A percentile compares a stretch with the other conserved stretches of the same genome.
Evolutionary conservation across 2,797 vertebrate genomes (phyloP).

Genomic region (Cryptoprocta ferox): DNA sequence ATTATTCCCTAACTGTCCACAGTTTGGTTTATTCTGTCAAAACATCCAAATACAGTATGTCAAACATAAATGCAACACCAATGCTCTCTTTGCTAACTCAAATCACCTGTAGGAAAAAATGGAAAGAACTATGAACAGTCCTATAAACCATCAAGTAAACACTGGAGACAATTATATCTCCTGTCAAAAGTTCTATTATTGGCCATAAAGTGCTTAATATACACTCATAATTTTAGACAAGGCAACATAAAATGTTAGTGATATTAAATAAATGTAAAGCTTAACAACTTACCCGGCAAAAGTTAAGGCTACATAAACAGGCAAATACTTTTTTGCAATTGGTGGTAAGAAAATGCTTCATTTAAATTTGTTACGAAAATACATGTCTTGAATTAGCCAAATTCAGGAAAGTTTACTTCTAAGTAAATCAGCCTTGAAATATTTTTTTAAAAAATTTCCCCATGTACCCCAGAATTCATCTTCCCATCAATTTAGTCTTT

Average conservation of each 20-base stretch:
- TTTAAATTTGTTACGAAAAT: conserved; percentile 8
- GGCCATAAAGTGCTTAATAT: background rate
- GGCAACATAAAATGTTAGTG: background rate
- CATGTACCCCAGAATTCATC: background rate
- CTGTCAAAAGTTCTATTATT: background rate
- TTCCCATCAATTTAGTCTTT: background rate
- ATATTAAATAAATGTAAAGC: background rate
- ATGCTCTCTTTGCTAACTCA: background rate
- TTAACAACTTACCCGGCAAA: conserved; percentile 27
- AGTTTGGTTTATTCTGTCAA: background rate
- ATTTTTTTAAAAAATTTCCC: background rate
- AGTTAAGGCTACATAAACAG: background rate
- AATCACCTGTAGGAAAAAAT: background rate
- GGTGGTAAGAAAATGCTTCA: background rate
- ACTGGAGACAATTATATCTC: background rate
- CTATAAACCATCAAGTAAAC: background rate
- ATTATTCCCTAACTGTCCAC: background rate
- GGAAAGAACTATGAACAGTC: background rate
- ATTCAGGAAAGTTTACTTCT: background rate
- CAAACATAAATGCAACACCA: background rate
- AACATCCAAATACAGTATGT: background rate
- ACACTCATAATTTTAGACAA: background rate
- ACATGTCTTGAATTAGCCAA: background rate
- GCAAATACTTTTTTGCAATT: background rate
- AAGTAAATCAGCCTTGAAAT: background rate